These are phyloP conservation scores for Marmota monax DNA, from an alignment of 2,113 vertebrate genomes.

Conservation along the genomic window DNA sequence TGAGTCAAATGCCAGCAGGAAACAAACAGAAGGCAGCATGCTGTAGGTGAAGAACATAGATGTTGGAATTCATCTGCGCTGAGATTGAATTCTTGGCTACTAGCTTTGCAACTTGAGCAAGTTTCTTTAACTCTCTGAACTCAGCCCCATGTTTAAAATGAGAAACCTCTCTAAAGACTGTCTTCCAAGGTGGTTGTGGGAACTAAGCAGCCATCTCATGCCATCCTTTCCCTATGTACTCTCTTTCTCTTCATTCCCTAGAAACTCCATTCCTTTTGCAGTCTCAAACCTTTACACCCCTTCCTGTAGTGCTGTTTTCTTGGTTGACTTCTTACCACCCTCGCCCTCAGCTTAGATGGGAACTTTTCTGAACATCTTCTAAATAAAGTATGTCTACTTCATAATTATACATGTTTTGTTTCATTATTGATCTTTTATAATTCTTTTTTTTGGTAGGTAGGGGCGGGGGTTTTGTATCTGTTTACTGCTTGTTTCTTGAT, in stretches of 20 bases:
- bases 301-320: background rate
- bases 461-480: background rate
- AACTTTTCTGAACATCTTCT: background rate
- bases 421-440: background rate
- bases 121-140: constrained; percentile 22
- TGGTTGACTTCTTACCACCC: background rate
- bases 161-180: background rate
- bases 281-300: background rate
- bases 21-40: background rate
- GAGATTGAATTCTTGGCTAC: background rate
- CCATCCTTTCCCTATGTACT: background rate
- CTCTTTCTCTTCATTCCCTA: background rate
- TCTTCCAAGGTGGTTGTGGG: background rate
- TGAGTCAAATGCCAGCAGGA: background rate
- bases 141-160: background rate
- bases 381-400: background rate
- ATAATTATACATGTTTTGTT: background rate
- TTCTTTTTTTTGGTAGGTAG: background rate
- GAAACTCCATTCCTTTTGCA: background rate
- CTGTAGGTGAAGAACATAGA: background rate
- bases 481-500: background rate
- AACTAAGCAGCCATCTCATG: background rate
- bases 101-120: background rate
- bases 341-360: background rate
- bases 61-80: background rate